Evolutionary conservation across 2,888 invertebrate genomes (phyloP).

Genomic region (Pycnomerus fuliginosus): DNA sequence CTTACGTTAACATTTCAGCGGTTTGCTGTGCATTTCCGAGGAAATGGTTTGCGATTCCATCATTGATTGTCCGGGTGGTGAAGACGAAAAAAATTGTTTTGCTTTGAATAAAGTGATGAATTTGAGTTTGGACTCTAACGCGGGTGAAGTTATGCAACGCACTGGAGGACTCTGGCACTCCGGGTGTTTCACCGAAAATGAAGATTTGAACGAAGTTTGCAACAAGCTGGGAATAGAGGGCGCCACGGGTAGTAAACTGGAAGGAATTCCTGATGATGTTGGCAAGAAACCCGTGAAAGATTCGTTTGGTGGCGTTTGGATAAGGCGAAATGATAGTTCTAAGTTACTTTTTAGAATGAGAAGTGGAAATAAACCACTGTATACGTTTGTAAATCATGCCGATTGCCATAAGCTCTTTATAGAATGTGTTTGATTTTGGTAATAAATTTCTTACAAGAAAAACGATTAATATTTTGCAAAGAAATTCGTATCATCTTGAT

Average conservation of each 20-base stretch:
- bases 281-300: constrained; percentile 31
- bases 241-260: constrained; percentile 53
- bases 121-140: no score
- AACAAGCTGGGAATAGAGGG: constrained; percentile 61
- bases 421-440: constrained; percentile 4
- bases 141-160: constrained; percentile 66
- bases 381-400: no score
- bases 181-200: constrained; percentile 64
- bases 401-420: constrained; percentile 42
- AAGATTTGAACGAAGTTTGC: constrained; percentile 63
- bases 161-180: constrained; percentile 72
- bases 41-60: constrained; percentile 79
- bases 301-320: constrained; percentile 42
- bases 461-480: no score
- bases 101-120: no score
- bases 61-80: constrained; percentile 69
- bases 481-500: constrained; percentile 37
- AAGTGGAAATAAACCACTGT: constrained; percentile 43
- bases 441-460: constrained; percentile 3
- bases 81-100: constrained; percentile 70
- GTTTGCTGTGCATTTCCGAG: constrained; percentile 68
- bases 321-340: constrained; percentile 30
- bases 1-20: no score
- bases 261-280: constrained; percentile 27
- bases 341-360: constrained; percentile 38